Conservation (phyloP, 2,113 vertebrate species). For the Pterophyllum scalare region DNA sequence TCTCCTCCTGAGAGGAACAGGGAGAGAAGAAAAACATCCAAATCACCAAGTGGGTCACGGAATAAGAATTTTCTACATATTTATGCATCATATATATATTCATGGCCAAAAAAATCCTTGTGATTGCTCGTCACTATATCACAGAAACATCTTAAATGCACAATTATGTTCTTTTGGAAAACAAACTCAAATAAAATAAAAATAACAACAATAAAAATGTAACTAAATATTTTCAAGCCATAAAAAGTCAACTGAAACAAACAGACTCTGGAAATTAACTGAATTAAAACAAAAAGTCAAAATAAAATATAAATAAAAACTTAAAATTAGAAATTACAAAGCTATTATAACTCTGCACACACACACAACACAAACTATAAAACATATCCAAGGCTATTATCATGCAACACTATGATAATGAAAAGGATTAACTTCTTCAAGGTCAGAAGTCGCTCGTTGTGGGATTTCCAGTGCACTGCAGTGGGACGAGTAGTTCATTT, state of each 20-base stretch:
- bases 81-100: background rate
- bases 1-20: conserved; percentile 56
- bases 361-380: no score
- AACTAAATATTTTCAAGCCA: background rate
- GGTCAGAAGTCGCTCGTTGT: no score
- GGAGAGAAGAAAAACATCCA: background rate
- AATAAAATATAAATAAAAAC: background rate
- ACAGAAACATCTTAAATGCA: no score
- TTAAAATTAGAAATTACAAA: background rate
- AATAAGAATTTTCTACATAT: background rate
- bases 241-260: background rate
- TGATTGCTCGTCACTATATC: no score
- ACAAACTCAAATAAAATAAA: background rate
- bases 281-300: background rate
- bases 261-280: background rate
- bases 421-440: no score
- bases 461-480: no score
- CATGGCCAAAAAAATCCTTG: no score
- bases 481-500: no score
- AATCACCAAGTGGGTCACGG: background rate
- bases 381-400: no score
- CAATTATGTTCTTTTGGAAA: background rate
- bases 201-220: no score
- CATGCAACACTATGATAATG: no score
- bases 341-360: no score